Percentiles rank a stretch among this genome's conserved stretches.
Evolutionary conservation across 2,888 invertebrate genomes (phyloP).

Genomic region (Tenthredo notha): DNA sequence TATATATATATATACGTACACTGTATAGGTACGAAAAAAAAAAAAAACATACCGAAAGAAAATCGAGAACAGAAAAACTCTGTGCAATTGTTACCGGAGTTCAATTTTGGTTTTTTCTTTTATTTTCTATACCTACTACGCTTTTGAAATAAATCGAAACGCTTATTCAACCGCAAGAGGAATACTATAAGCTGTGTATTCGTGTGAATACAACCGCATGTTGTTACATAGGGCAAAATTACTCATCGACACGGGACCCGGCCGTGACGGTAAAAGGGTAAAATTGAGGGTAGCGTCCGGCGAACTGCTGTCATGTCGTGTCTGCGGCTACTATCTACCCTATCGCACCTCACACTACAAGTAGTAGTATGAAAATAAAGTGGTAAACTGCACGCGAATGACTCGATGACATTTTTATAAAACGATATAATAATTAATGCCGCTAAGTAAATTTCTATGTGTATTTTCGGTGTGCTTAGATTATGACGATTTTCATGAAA

Average conservation of each 20-base stretch:
- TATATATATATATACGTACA: too few relatives aligned
- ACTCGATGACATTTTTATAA: conserved; percentile 3
- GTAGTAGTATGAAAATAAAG: background rate
- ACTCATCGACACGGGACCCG: conserved; percentile 22
- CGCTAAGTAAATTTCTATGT: background rate
- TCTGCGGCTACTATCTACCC: conserved; percentile 23
- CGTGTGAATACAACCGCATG: background rate
- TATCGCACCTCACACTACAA: background rate
- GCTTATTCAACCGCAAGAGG: background rate
- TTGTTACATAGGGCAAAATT: conserved; percentile 17
- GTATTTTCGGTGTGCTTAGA: background rate
- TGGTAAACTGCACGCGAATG: background rate
- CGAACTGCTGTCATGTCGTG: conserved; percentile 25
- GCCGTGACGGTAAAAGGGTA: conserved; percentile 32
- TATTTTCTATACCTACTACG: background rate
- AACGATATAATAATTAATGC: background rate
- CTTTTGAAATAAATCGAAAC: background rate
- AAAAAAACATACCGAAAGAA: background rate
- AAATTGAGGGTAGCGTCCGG: conserved; percentile 41
- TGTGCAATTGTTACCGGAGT: background rate
- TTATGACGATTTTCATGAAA: background rate
- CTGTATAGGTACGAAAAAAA: too few relatives aligned
- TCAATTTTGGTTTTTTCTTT: background rate
- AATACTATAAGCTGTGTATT: background rate
- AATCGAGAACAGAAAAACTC: background rate